A percentile compares a stretch with the other conserved stretches of the same genome.
Evolutionary conservation across 2,797 vertebrate genomes (phyloP).

Genomic region (Alectoris magna): DNA sequence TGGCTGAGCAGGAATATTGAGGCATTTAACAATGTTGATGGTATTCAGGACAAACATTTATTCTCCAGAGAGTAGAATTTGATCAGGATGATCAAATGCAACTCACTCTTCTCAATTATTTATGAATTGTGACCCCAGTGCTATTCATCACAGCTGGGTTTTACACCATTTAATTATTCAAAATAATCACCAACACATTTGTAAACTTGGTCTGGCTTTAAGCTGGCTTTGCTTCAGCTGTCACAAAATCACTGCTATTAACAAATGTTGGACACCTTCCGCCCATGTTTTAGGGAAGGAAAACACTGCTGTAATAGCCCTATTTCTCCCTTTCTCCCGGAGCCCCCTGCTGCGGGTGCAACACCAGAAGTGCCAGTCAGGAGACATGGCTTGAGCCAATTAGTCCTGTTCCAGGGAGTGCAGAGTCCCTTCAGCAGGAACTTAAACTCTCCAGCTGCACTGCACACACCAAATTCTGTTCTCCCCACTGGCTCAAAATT

Average conservation of each 20-base stretch:
- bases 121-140: slow-evolving; percentile 81
- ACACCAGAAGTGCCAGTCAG: not conserved
- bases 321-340: slow-evolving; percentile 2
- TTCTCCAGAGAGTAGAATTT: slow-evolving; percentile 84
- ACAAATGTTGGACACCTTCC: slow-evolving; percentile 69
- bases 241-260: slow-evolving; percentile 72
- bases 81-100: slow-evolving; percentile 90
- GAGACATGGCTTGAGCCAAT: slow-evolving; percentile 28
- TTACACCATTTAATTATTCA: slow-evolving; percentile 88
- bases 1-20: slow-evolving; percentile 86
- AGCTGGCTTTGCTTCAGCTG: slow-evolving; percentile 77
- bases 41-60: slow-evolving; percentile 87
- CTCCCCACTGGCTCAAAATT: not conserved
- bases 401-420: not conserved
- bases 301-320: slow-evolving; percentile 54
- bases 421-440: not conserved
- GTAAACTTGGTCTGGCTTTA: slow-evolving; percentile 81
- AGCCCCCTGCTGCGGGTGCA: slow-evolving; percentile 15
- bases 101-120: slow-evolving; percentile 84
- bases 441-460: not conserved
- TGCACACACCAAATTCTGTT: not conserved
- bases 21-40: slow-evolving; percentile 87
- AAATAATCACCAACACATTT: slow-evolving; percentile 83
- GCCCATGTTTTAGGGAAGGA: slow-evolving; percentile 38
- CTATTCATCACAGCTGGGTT: slow-evolving; percentile 86